These are phyloP conservation scores for Drosophila littoralis DNA, from an alignment of 1,140 invertebrate species.

Conservation along the genomic window DNA sequence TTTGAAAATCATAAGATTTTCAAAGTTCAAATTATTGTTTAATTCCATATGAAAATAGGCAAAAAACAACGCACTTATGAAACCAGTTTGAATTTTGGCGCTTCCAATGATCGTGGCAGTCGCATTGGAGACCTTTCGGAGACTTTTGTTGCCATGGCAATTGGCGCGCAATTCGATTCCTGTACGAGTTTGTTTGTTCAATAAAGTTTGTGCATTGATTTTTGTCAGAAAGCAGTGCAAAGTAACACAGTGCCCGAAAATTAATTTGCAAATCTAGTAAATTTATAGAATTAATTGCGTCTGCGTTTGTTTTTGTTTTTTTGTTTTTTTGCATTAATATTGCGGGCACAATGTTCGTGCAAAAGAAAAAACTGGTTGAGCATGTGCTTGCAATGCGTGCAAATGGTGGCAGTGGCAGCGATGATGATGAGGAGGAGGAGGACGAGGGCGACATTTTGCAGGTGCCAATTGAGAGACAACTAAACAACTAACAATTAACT, in stretches of 20 bases:
- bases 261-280: constrained; percentile 48
- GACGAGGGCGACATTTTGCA: constrained; percentile 81
- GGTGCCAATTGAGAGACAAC: constrained; percentile 58
- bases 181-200: constrained; percentile 35
- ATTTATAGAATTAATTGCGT: constrained; percentile 53
- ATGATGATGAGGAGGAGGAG: constrained; percentile 75
- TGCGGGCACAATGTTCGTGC: constrained; percentile 70
- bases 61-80: background rate
- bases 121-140: constrained; percentile 1
- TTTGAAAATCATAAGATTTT: background rate
- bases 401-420: constrained; percentile 52
- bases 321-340: constrained; percentile 36
- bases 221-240: constrained; percentile 11
- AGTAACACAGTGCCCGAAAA: constrained; percentile 18
- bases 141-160: constrained; percentile 17
- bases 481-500: constrained; percentile 15
- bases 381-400: constrained; percentile 77
- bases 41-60: background rate
- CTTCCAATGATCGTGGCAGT: constrained; percentile 1
- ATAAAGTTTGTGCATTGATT: constrained; percentile 35
- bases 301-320: constrained; percentile 57
- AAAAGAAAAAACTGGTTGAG: constrained; percentile 81
- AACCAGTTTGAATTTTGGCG: constrained; percentile 13
- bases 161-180: constrained; percentile 7
- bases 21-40: background rate